Conservation (phyloP, 1,140 invertebrate genomes). For the Drosophila quadrilineata region DNA sequence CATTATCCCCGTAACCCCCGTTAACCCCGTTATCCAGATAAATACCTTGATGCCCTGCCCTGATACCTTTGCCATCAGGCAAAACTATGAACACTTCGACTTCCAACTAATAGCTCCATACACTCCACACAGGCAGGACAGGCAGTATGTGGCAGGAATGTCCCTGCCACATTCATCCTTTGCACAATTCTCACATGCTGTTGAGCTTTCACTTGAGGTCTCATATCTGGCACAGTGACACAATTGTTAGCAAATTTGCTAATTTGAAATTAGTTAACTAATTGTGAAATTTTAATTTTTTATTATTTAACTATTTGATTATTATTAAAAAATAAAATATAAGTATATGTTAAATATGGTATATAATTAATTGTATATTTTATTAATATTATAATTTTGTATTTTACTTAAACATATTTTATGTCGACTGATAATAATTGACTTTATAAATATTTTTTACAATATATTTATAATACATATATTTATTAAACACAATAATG, state of each 20-base stretch:
- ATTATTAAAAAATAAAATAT: too few relatives aligned
- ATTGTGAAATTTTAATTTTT: background rate
- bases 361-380: too few relatives aligned
- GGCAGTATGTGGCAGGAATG: too few relatives aligned
- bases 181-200: conserved; percentile 40
- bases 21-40: too few relatives aligned
- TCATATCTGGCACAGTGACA: conserved; percentile 30
- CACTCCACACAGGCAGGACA: conserved; percentile 1
- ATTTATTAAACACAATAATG: too few relatives aligned
- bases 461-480: too few relatives aligned
- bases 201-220: conserved; percentile 30
- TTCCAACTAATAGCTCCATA: conserved; percentile 9
- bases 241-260: background rate
- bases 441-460: too few relatives aligned
- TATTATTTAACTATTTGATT: too few relatives aligned
- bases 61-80: background rate
- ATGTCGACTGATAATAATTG: too few relatives aligned
- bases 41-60: background rate
- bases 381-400: background rate
- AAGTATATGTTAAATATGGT: too few relatives aligned
- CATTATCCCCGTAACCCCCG: too few relatives aligned
- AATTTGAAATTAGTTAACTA: background rate
- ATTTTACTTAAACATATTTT: too few relatives aligned
- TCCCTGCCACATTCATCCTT: conserved; percentile 19
- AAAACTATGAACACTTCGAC: conserved; percentile 4